phyloP scores from a whole-genome alignment of 2,888 invertebrate genomes.

The Mimachlamys varia region DNA sequence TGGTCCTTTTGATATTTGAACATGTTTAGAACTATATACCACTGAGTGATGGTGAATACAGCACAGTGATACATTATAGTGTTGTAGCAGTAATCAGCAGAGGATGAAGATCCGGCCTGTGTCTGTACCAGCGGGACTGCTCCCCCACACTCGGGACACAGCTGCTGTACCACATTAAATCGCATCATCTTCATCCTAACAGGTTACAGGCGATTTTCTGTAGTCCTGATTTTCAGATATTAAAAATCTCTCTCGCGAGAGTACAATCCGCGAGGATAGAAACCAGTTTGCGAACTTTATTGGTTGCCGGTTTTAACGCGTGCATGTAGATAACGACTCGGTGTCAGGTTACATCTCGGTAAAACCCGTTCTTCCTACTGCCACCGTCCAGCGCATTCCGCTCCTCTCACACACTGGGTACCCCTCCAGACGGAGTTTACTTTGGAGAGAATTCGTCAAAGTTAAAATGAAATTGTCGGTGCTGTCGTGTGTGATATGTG shows the following conservation, averaged over 20 bases:
- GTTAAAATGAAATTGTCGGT: not conserved
- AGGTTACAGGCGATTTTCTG: not conserved
- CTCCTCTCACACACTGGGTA: not conserved
- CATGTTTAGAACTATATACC: too few species aligned
- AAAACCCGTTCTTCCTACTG: not conserved
- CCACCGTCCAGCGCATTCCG: conserved; percentile 21
- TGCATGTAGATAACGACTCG: not conserved
- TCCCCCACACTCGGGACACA: not conserved
- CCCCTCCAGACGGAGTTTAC: not conserved
- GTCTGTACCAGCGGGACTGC: not conserved
- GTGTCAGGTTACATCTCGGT: conserved; percentile 22
- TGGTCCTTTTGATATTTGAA: too few species aligned
- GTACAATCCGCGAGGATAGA: not conserved
- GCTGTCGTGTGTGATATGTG: not conserved
- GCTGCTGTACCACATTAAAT: not conserved
- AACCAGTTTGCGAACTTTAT: not conserved
- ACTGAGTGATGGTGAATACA: too few species aligned
- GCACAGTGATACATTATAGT: not conserved
- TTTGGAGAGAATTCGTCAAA: not conserved
- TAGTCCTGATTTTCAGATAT: not conserved
- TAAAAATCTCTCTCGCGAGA: not conserved
- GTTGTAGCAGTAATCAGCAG: not conserved
- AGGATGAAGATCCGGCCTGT: not conserved
- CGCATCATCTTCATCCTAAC: conserved; percentile 21
- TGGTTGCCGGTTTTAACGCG: conserved; percentile 29